Conservation (phyloP, 2,888 invertebrate species). For the Lasioglossum oenotherae region DNA sequence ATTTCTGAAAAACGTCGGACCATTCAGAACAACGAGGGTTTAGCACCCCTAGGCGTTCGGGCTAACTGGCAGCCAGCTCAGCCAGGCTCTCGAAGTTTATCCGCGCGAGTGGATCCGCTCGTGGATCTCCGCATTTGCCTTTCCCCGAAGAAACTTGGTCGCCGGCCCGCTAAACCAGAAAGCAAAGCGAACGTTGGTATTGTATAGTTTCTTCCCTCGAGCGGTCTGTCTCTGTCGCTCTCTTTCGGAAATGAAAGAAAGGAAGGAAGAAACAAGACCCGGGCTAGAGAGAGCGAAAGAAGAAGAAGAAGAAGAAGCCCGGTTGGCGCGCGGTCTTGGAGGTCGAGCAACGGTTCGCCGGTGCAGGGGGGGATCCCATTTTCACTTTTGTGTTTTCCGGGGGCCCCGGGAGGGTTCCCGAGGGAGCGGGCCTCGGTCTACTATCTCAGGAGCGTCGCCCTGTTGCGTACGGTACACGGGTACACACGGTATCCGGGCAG, state of each 20-base stretch:
- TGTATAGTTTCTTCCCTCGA: constrained; percentile 15
- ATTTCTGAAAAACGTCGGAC: neutral
- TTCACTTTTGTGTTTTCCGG: constrained; percentile 79
- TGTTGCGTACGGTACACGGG: constrained; percentile 18
- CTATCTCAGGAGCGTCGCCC: constrained; percentile 74
- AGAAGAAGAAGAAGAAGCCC: neutral
- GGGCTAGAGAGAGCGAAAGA: neutral
- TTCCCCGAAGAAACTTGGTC: constrained; percentile 25
- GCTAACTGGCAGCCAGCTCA: neutral
- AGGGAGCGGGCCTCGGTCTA: constrained; percentile 75
- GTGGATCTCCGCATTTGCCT: constrained; percentile 12
- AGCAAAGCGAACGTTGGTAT: constrained; percentile 39
- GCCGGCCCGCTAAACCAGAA: constrained; percentile 56
- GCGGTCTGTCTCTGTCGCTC: constrained; percentile 25
- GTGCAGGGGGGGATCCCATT: constrained; percentile 65
- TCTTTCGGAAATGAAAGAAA: constrained; percentile 16
- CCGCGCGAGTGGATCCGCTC: constrained; percentile 11
- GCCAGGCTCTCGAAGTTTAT: neutral
- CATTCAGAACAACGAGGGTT: neutral
- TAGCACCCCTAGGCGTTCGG: neutral
- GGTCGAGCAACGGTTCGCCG: constrained; percentile 72
- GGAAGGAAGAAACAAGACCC: neutral
- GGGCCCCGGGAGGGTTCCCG: constrained; percentile 73
- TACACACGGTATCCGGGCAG: constrained; percentile 65
- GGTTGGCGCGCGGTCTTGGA: constrained; percentile 20